Evolutionary conservation across 1,140 invertebrate species (phyloP).

Genomic region (Heliothis subflexa): DNA sequence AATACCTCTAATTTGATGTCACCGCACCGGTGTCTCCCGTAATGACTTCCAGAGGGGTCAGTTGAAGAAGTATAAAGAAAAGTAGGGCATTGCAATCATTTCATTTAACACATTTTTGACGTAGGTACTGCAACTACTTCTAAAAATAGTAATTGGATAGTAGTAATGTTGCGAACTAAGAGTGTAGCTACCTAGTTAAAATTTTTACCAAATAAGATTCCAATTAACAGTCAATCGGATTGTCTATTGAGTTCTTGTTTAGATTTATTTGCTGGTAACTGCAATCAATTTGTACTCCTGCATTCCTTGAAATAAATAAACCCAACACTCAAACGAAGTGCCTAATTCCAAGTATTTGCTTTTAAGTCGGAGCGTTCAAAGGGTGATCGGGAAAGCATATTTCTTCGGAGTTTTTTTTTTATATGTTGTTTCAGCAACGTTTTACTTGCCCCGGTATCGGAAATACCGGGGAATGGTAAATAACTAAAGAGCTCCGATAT

Average conservation of each 20-base stretch:
- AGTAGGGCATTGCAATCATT: constrained; percentile 16
- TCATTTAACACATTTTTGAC: constrained; percentile 13
- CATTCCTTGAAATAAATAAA: too few species aligned
- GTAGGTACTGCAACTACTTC: neutral
- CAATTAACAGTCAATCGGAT: too few species aligned
- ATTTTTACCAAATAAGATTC: too few species aligned
- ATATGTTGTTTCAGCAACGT: constrained; percentile 15
- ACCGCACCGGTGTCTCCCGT: neutral
- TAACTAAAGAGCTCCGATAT: constrained; percentile 28
- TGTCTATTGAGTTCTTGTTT: too few species aligned
- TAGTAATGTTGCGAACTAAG: neutral
- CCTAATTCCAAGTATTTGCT: constrained; percentile 1
- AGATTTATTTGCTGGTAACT: neutral
- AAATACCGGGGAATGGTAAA: constrained; percentile 16
- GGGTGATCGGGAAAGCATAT: neutral
- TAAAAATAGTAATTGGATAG: neutral
- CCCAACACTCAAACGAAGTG: neutral
- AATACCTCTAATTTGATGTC: neutral
- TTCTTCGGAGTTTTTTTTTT: neutral
- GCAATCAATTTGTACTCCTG: too few species aligned
- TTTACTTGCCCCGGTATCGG: constrained; percentile 4
- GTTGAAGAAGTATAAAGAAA: neutral
- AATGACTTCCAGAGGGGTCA: constrained; percentile 10
- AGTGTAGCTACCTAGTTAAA: too few species aligned
- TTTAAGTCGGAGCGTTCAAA: neutral